Evolutionary conservation across 1,140 invertebrate genomes (phyloP), one percentile per base, ranked within the genome.

Genomic region (Drosophila bifasciata): DNA sequence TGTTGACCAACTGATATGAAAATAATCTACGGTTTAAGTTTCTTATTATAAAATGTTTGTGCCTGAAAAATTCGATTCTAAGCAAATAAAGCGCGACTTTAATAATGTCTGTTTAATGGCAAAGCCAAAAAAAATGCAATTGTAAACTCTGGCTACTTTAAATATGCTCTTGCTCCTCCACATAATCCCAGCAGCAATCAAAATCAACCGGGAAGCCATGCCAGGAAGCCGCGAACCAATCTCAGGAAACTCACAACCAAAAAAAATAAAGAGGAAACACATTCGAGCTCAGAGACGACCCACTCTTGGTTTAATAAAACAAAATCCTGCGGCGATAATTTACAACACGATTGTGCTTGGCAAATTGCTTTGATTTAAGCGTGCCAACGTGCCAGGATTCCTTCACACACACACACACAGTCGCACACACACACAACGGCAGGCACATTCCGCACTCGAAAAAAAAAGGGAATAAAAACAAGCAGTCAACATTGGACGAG

Each of bases 311-410:
- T 86, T 86, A 86, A 86, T 86, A 86, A 86, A 86, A 86, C 81
- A 86, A 81, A 86, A 86, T 86, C 81, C 81, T 86, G 83, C 73
- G 77, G 81, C 81, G 81, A 85, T 85, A 85, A 85, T 85, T 85
- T 85, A 85, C 81, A 86, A 78, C 81, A 86, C 81, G 77, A 86
- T 81, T 76, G 61, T 85, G 78, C 69, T 76, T 76, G 77, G 81
- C 81, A 85, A 85, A 85, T 85, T 85, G 81, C 81, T 85, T 85
- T 85, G 81, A 86, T 86, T 86, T 86, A 88, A 86, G 77, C 83
- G 83, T 73, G 83, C 81, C 83, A 86, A 86, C 81, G 83, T 86
- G 81, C 83, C 69, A 75, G 60, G 73, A 81, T 77, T 69, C 63
- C 64, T 62, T n/a, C n/a, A n/a, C n/a, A n/a, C n/a, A n/a, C n/a